Conservation (phyloP, 1,140 invertebrate species). For the Lepidurus packardi region DNA sequence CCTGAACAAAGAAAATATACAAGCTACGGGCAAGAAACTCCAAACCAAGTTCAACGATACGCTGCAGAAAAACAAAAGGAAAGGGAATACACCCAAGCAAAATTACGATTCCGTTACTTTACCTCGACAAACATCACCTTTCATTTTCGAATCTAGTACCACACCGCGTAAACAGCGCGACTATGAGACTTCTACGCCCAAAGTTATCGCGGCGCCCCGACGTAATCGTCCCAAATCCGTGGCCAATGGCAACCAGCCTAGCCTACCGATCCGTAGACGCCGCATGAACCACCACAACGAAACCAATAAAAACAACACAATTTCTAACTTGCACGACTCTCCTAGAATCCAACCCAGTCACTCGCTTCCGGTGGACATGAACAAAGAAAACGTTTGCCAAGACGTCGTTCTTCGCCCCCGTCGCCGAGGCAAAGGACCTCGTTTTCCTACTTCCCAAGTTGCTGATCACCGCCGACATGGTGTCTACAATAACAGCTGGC, state of each 20-base stretch:
- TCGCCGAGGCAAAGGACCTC: constrained; percentile 13
- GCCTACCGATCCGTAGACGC: not conserved
- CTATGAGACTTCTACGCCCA: constrained; percentile 26
- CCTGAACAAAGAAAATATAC: not conserved
- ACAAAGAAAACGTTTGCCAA: constrained; percentile 23
- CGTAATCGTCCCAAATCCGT: not conserved
- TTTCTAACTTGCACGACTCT: not conserved
- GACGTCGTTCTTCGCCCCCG: constrained; percentile 30
- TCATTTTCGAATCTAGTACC: constrained; percentile 7
- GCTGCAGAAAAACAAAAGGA: constrained; percentile 16
- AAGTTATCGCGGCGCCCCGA: not conserved
- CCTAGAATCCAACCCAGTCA: not conserved
- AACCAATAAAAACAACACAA: not conserved
- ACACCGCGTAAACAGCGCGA: constrained; percentile 15
- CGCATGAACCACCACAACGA: constrained; percentile 3
- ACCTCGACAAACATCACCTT: not conserved
- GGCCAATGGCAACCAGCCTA: constrained; percentile 16
- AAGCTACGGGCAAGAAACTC: not conserved
- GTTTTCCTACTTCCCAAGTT: not conserved
- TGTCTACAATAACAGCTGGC: constrained; percentile 22
- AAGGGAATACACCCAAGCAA: not conserved
- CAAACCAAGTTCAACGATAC: not conserved
- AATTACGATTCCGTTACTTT: constrained; percentile 24
- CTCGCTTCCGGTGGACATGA: not conserved
- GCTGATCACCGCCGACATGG: not conserved